Percentiles rank a stretch among this genome's conserved stretches.
Conservation (phyloP, 2,797 vertebrate species). For the Rhabdophis nuchalis region DNA sequence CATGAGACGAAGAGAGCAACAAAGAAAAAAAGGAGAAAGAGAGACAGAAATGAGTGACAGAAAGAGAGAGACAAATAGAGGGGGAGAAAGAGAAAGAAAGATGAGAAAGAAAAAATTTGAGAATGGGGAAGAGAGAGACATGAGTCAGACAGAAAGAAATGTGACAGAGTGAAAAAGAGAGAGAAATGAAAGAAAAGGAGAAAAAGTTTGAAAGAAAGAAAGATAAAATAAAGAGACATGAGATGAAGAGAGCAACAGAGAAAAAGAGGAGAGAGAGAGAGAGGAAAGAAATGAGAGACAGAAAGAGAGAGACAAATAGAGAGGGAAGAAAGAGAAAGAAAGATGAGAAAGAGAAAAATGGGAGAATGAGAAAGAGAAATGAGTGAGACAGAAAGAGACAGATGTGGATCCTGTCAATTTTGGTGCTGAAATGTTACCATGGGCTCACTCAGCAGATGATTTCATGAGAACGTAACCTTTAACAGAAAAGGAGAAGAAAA, state of each 20-base stretch:
- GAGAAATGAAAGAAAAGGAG: no score
- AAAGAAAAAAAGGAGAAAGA: background rate
- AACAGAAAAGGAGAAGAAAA: background rate
- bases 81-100: no score
- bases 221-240: no score
- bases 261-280: no score
- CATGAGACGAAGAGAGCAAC: background rate
- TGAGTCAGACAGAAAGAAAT: no score
- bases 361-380: background rate
- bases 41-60: background rate
- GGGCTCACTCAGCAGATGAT: background rate
- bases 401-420: background rate
- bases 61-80: no score
- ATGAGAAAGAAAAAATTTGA: background rate
- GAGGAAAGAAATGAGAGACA: background rate
- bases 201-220: no score
- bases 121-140: background rate
- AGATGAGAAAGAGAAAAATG: background rate
- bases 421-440: background rate
- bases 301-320: background rate
- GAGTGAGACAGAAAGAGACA: no score
- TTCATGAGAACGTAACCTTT: background rate
- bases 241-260: no score
- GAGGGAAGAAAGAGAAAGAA: background rate
- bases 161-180: no score